Percentiles rank a stretch among this genome's conserved stretches.
Conservation (phyloP, 2,888 invertebrate genomes). For the Tinea pellionella region DNA sequence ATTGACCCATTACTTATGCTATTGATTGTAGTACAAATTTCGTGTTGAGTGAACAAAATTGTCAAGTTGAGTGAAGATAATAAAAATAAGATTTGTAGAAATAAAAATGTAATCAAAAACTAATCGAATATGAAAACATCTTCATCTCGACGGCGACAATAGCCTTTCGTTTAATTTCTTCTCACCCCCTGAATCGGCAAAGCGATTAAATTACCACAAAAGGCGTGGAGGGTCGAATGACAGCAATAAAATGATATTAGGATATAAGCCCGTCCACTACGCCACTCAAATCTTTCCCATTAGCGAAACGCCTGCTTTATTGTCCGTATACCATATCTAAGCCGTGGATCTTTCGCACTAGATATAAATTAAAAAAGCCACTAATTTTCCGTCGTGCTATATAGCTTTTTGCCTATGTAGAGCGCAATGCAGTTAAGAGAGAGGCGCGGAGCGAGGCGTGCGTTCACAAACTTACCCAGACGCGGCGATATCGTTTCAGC, state of each 20-base stretch:
- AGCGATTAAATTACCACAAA: slow-evolving; percentile 55
- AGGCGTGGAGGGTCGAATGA: slow-evolving; percentile 36
- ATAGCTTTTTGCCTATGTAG: slow-evolving; percentile 18
- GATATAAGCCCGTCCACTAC: slow-evolving; percentile 25
- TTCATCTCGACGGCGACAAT: slow-evolving; percentile 4
- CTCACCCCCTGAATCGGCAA: slow-evolving; percentile 17
- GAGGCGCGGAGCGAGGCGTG: slow-evolving; percentile 28
- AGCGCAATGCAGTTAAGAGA: slow-evolving; percentile 60
- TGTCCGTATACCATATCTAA: slow-evolving; percentile 16
- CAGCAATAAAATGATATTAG: slow-evolving; percentile 37
- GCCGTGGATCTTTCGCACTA: slow-evolving; percentile 14
- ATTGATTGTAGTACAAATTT: not conserved
- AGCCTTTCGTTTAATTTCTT: not conserved
- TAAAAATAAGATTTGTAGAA: not conserved
- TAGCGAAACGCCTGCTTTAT: slow-evolving; percentile 21
- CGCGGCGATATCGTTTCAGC: slow-evolving; percentile 44
- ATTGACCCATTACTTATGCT: not conserved
- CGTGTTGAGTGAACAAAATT: too few relatives aligned
- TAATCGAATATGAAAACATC: not conserved
- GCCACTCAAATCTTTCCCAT: slow-evolving; percentile 46
- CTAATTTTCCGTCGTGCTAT: slow-evolving; percentile 19
- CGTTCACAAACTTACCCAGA: slow-evolving; percentile 32
- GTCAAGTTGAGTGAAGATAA: too few relatives aligned
- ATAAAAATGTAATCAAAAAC: not conserved
- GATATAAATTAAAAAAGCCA: slow-evolving; percentile 16